Evolutionary conservation across 2,888 invertebrate species (phyloP).

Genomic region (Pterobdella sp.): DNA sequence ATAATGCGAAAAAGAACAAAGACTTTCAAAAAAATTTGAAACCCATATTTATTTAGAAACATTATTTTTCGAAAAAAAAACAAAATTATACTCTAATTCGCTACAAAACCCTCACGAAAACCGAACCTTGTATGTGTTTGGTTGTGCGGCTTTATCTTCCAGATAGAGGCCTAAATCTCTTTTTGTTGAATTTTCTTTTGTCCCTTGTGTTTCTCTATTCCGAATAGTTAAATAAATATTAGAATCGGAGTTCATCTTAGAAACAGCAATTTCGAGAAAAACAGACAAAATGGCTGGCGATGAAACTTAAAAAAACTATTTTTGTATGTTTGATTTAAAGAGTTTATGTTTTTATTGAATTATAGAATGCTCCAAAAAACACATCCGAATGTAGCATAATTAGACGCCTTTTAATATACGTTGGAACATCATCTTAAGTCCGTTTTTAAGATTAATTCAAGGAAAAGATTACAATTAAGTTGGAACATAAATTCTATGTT

Average conservation of each 20-base stretch:
- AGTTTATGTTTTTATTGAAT: background rate
- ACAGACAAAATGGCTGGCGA: background rate
- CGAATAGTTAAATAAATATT: background rate
- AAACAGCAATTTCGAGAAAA: background rate
- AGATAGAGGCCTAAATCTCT: background rate
- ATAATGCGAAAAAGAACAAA: too few species aligned
- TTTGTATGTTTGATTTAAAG: background rate
- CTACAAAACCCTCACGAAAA: background rate
- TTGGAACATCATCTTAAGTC: background rate
- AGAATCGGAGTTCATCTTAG: background rate
- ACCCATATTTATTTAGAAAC: background rate
- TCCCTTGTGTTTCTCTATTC: background rate
- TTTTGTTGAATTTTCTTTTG: background rate
- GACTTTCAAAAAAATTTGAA: background rate
- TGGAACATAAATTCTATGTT: too few species aligned
- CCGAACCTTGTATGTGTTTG: conserved; percentile 36
- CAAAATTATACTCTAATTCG: background rate
- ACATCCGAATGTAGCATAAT: background rate
- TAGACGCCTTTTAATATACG: background rate
- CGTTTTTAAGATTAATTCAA: conserved; percentile 10
- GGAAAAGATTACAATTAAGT: background rate
- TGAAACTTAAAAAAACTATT: background rate
- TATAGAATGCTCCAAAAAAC: background rate
- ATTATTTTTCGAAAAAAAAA: background rate
- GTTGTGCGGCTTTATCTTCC: conserved; percentile 39